Conservation (phyloP, 2,113 vertebrate species). For the Patagioenas fasciata region DNA sequence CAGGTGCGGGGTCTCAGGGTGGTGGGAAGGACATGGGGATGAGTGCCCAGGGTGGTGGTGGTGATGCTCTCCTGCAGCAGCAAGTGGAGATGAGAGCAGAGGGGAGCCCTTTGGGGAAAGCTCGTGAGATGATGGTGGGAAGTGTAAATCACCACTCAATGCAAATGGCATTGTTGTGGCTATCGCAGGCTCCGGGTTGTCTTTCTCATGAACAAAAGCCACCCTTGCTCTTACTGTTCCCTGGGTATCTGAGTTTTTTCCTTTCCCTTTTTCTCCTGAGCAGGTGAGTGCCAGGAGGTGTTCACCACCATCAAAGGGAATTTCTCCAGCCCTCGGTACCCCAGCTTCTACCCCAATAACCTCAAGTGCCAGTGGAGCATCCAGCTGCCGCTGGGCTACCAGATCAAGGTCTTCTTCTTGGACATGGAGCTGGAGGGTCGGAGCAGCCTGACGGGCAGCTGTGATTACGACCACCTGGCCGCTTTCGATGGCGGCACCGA, state of each 20-base stretch:
- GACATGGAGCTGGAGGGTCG: conserved; percentile 88
- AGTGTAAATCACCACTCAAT: background rate
- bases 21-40: accelerated
- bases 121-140: background rate
- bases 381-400: conserved; percentile 78
- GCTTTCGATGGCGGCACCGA: conserved; percentile 85
- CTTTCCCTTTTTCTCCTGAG: background rate
- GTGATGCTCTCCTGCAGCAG: background rate
- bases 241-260: background rate
- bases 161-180: background rate
- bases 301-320: conserved; percentile 84
- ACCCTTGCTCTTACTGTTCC: background rate
- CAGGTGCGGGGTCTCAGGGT: conserved; percentile 71
- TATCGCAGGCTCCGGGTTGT: background rate
- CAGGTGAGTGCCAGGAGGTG: conserved; percentile 93
- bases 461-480: conserved; percentile 88
- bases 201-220: background rate
- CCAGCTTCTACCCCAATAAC: conserved; percentile 93
- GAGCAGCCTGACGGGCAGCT: conserved; percentile 84
- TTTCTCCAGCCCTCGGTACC: conserved; percentile 92
- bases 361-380: conserved; percentile 94
- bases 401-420: conserved; percentile 87
- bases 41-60: background rate
- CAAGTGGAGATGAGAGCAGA: background rate
- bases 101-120: background rate